These are phyloP conservation scores for Parthenolecanium corni DNA, from an alignment of 2,888 invertebrate genomes.

Conservation along the genomic window DNA sequence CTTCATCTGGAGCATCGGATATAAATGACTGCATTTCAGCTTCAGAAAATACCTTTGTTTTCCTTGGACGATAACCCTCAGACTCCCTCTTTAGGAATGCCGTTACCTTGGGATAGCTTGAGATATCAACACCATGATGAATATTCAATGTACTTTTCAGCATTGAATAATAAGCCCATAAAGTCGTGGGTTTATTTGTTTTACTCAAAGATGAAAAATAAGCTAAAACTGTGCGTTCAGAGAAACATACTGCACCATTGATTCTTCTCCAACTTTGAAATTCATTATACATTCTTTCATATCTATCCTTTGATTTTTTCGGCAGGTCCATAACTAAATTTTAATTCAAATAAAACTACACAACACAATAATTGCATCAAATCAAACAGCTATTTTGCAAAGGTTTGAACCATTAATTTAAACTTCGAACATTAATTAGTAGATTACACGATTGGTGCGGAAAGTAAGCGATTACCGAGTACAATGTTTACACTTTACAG, in stretches of 20 bases:
- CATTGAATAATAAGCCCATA: conserved; percentile 12
- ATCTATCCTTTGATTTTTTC: background rate
- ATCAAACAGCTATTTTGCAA: too few relatives aligned
- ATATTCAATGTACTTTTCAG: background rate
- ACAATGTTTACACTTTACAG: too few relatives aligned
- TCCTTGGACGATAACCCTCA: conserved; percentile 4
- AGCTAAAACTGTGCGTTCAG: background rate
- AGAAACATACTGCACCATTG: background rate
- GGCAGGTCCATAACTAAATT: background rate
- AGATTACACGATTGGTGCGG: too few relatives aligned
- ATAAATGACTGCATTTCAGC: background rate
- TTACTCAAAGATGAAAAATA: background rate
- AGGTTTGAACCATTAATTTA: too few relatives aligned
- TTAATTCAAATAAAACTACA: too few relatives aligned
- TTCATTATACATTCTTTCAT: background rate
- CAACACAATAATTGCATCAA: too few relatives aligned
- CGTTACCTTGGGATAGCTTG: background rate
- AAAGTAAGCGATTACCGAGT: too few relatives aligned
- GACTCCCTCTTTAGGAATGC: background rate
- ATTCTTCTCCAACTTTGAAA: background rate
- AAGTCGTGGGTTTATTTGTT: conserved; percentile 7
- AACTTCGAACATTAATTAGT: too few relatives aligned
- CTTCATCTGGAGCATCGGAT: background rate
- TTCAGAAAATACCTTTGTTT: background rate
- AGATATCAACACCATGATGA: background rate